Percentiles rank a stretch among this genome's conserved stretches.
Conservation (phyloP, 2,888 invertebrate species). For the Scaptomyza flava region DNA sequence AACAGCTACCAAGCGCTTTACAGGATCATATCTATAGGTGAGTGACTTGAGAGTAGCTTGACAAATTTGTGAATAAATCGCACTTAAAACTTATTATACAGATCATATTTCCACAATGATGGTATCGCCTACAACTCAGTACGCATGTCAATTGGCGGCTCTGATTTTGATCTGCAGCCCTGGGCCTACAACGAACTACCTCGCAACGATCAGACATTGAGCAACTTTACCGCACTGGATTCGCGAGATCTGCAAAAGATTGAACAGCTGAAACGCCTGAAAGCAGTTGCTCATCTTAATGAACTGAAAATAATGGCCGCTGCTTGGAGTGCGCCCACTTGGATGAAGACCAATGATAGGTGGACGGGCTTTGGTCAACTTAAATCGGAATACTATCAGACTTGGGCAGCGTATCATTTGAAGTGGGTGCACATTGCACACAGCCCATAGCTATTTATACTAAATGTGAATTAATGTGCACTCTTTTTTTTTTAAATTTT, state of each 20-base stretch:
- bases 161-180: constrained; percentile 92
- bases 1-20: constrained; percentile 66
- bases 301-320: constrained; percentile 81
- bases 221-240: constrained; percentile 86
- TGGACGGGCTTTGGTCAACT: constrained; percentile 87
- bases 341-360: constrained; percentile 89
- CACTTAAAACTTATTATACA: constrained; percentile 72
- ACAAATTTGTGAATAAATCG: neutral
- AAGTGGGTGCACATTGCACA: constrained; percentile 85
- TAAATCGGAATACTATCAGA: constrained; percentile 88
- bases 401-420: constrained; percentile 93
- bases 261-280: constrained; percentile 77
- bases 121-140: constrained; percentile 92
- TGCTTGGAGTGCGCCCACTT: constrained; percentile 89
- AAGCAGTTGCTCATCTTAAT: constrained; percentile 56
- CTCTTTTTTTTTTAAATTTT: constrained; percentile 33
- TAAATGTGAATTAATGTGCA: constrained; percentile 7
- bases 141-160: constrained; percentile 93
- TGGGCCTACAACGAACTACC: constrained; percentile 92
- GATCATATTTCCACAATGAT: constrained; percentile 88
- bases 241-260: constrained; percentile 80
- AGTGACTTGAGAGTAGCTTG: neutral
- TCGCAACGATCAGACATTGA: constrained; percentile 86
- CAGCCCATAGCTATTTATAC: constrained; percentile 12
- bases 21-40: constrained; percentile 82